A percentile compares a stretch with the other conserved stretches of the same genome.
Conservation (phyloP, 2,888 invertebrate species). For the Tachina fera region DNA sequence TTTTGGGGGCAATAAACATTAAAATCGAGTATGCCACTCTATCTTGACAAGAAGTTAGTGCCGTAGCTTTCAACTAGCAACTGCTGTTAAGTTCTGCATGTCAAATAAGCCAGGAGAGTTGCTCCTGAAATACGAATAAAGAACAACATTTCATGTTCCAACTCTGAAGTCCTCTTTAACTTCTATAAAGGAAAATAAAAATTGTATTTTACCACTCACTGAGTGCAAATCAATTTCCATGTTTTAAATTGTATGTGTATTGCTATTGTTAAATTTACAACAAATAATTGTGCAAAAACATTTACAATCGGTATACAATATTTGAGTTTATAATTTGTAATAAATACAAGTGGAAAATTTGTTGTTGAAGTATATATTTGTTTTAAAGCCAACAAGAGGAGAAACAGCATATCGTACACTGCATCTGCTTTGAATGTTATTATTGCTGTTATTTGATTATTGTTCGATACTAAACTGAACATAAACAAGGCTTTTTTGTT, state of each 20-base stretch:
- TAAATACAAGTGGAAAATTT: slow-evolving; percentile 47
- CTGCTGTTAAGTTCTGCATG: too few relatives aligned
- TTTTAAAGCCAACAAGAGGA: slow-evolving; percentile 1
- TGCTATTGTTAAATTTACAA: slow-evolving; percentile 23
- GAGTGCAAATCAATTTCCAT: neutral
- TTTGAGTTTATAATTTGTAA: slow-evolving; percentile 52
- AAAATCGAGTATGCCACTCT: too few relatives aligned
- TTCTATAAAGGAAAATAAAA: neutral
- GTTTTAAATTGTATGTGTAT: neutral
- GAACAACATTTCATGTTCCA: neutral
- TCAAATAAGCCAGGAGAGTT: too few relatives aligned
- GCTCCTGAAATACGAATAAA: neutral
- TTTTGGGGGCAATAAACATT: too few relatives aligned
- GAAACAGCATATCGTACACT: too few relatives aligned
- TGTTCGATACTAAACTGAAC: slow-evolving; percentile 52
- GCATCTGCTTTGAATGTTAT: neutral
- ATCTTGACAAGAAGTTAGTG: too few relatives aligned
- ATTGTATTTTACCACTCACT: neutral
- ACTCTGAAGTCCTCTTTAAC: neutral
- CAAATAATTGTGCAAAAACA: neutral
- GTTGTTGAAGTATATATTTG: slow-evolving; percentile 37
- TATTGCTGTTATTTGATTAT: slow-evolving; percentile 55
- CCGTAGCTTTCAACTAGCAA: too few relatives aligned
- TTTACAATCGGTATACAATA: slow-evolving; percentile 22
- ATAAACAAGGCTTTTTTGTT: neutral